Percentiles rank a stretch among this genome's conserved stretches.
phyloP scores from a whole-genome alignment of 2,113 vertebrate species.

The Otis tarda region DNA sequence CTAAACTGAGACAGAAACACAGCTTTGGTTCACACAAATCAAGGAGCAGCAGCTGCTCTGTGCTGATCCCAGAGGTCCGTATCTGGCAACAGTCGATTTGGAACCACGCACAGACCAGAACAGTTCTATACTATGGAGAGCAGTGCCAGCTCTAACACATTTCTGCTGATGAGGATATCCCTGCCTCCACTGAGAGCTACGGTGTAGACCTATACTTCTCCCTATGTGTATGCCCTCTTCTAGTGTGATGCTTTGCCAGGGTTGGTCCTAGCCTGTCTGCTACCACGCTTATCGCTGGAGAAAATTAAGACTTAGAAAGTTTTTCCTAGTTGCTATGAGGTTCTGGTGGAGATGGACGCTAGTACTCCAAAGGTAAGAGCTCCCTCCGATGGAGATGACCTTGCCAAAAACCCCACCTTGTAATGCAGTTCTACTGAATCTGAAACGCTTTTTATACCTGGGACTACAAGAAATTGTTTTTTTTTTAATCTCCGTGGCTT shows the following conservation, averaged over 20 bases:
- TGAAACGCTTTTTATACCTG: not conserved
- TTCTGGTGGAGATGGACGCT: not conserved
- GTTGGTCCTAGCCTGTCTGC: not conserved
- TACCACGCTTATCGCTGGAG: not conserved
- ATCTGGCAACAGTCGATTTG: accelerated
- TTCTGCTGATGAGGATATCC: not conserved
- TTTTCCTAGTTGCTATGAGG: not conserved
- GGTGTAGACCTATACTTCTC: accelerated
- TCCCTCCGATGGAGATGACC: not conserved
- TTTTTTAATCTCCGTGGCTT: not conserved
- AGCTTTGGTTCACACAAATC: not conserved
- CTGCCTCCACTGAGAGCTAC: not conserved
- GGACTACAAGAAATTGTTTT: not conserved
- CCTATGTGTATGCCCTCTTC: not conserved
- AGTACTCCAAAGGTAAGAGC: not conserved
- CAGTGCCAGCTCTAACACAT: accelerated
- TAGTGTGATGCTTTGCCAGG: not conserved
- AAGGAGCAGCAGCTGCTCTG: not conserved
- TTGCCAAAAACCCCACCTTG: not conserved
- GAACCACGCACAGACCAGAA: accelerated
- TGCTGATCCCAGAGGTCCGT: not conserved
- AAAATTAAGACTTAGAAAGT: not conserved
- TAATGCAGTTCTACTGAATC: not conserved
- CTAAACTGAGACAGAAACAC: not conserved
- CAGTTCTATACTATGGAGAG: not conserved